phyloP scores from a whole-genome alignment of 2,797 vertebrate genomes.

The Buceros bicornis region DNA sequence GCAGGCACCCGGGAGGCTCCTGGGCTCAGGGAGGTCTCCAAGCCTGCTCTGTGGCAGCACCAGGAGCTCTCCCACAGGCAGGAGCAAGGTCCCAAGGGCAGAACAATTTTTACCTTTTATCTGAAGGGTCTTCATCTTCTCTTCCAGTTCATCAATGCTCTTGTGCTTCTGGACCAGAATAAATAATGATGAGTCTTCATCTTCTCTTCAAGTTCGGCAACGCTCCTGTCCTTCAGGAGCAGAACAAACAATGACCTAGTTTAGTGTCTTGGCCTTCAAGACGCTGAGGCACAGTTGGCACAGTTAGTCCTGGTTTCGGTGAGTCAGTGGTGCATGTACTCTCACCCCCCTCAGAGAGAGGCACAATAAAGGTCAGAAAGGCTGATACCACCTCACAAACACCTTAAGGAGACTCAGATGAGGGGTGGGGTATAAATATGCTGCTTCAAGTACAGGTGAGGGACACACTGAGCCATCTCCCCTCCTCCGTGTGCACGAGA shows the following conservation, averaged over 20 bases:
- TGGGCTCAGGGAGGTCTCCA: neutral
- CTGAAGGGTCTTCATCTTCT: conserved; percentile 78
- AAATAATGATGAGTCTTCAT: conserved; percentile 70
- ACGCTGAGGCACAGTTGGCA: neutral
- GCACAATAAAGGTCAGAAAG: neutral
- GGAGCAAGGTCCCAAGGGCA: neutral
- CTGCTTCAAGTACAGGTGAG: neutral
- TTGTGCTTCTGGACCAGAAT: conserved; percentile 79
- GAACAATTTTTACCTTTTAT: conserved; percentile 74
- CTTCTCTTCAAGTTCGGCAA: conserved; percentile 83
- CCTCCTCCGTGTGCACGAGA: neutral
- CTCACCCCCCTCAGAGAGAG: neutral
- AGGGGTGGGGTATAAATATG: neutral
- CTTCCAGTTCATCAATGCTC: conserved; percentile 84
- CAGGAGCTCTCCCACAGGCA: neutral
- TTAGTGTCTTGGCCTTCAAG: neutral
- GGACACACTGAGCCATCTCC: neutral
- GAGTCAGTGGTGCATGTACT: neutral
- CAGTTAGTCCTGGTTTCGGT: neutral
- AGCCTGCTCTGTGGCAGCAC: neutral
- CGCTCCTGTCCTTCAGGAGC: conserved; percentile 82
- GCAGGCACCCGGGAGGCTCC: neutral
- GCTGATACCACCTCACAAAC: neutral
- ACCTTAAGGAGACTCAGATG: neutral
- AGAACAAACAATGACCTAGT: neutral